phyloP scores from a whole-genome alignment of 2,888 invertebrate genomes.

The Trachelus stipa region DNA sequence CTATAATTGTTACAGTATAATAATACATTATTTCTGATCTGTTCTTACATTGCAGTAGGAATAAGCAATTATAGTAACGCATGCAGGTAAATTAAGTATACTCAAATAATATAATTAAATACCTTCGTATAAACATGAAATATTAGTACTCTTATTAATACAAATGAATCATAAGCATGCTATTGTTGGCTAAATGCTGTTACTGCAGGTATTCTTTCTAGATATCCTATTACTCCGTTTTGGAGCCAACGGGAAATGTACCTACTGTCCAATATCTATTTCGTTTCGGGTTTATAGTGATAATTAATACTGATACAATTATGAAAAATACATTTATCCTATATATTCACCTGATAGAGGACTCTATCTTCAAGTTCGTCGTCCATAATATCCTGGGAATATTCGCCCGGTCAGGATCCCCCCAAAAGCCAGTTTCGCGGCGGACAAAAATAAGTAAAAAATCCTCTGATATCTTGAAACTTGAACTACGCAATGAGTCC shows the following conservation, averaged over 20 bases:
- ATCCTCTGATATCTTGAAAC: neutral
- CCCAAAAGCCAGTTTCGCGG: neutral
- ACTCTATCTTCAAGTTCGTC: constrained; percentile 92
- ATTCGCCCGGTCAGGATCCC: neutral
- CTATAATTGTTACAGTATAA: neutral
- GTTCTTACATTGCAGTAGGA: neutral
- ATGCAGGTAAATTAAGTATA: neutral
- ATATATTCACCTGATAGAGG: constrained; percentile 74
- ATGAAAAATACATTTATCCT: neutral
- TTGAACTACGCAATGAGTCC: neutral
- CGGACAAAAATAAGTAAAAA: neutral
- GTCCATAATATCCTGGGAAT: constrained; percentile 75
- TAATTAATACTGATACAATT: neutral
- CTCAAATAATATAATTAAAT: too few relatives aligned
- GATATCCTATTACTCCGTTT: neutral
- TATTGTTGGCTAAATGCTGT: neutral
- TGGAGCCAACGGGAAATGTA: neutral
- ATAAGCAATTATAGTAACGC: neutral
- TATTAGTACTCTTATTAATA: neutral
- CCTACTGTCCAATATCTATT: neutral
- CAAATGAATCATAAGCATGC: neutral
- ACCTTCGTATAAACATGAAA: neutral
- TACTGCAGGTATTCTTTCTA: neutral
- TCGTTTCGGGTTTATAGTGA: neutral
- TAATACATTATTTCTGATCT: too few relatives aligned